Evolutionary conservation across 2,797 vertebrate genomes (phyloP), one percentile per base, ranked within the genome.

Genomic region (Lepus townsendii): DNA sequence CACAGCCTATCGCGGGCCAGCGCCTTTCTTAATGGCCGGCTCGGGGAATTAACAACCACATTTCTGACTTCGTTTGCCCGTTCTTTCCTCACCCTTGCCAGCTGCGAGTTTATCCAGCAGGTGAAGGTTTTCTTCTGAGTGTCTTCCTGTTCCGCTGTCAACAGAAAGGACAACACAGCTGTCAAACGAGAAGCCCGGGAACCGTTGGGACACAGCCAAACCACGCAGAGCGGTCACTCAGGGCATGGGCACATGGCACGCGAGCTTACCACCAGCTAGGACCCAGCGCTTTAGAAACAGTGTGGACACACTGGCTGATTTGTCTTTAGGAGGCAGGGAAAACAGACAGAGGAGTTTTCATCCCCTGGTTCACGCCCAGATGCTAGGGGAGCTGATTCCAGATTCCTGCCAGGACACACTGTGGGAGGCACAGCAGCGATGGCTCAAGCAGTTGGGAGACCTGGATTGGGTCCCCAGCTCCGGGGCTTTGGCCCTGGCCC

Each of bases 121-220:
- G 99, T 99, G 97, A 99, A 99, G 24, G 99, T 99, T 97, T 99
- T 99, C 98, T 99, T 99, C 98, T 99, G 99, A 3, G 99, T 99
- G 96, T 98, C 99, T 72, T 99, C 99, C 93, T 99, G 99, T 85
- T 99, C 98, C 93, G 99, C 99, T 99, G 95, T 72, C 89, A 83
- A 38, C 72, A 32, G 20, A 88, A 91, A 92, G 62, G 9, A 95
- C 54, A 95, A 50, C 0, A 4, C 20, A 57, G 69, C 95, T 93
- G 73, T 2, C 60, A 84, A 88, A 68, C 0, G 17, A 94, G 77
- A 78, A 38, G 42, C 54, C 11, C 78, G 22, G 57, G 71, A 62
- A 11, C 19, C 42, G 50, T 50, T 10, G 27, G 73, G 82, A 72
- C 27, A 13, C 1, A 79, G 12, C 32, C 42, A 50, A 88, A 19